These are phyloP conservation scores for Rhinichthys osculus DNA, from an alignment of 2,797 vertebrate species.

Conservation along the genomic window DNA sequence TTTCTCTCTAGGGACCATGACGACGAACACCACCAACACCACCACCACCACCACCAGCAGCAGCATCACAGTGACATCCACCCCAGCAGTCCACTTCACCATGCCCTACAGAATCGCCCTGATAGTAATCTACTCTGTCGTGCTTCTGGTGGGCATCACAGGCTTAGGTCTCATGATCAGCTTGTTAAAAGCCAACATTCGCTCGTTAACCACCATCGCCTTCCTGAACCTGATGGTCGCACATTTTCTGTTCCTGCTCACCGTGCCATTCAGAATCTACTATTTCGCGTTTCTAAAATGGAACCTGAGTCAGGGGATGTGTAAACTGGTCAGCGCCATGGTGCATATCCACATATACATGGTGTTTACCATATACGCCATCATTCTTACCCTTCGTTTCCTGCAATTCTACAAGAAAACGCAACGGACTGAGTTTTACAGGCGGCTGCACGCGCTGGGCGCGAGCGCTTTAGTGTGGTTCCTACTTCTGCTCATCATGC, in stretches of 20 bases:
- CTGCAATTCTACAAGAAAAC: constrained; percentile 80
- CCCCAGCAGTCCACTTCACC: rapidly evolving
- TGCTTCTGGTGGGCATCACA: constrained; percentile 78
- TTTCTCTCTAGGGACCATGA: background rate
- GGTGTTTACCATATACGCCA: constrained; percentile 87
- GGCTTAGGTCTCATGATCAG: constrained; percentile 80
- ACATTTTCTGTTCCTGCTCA: constrained; percentile 88
- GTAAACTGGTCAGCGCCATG: constrained; percentile 86
- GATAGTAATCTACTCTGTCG: constrained; percentile 74
- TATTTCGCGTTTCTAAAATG: constrained; percentile 77
- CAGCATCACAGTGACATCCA: rapidly evolving
- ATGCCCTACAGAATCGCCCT: constrained; percentile 54
- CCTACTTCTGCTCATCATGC: constrained; percentile 70
- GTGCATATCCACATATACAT: constrained; percentile 93
- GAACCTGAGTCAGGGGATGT: constrained; percentile 69
- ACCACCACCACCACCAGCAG: background rate
- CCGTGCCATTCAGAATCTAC: constrained; percentile 88
- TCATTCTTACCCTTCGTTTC: constrained; percentile 83
- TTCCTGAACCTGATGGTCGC: constrained; percentile 88
- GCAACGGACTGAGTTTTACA: constrained; percentile 77
- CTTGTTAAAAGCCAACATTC: constrained; percentile 81
- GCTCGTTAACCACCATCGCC: constrained; percentile 84
- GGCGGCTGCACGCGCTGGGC: constrained; percentile 76
- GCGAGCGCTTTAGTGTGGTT: constrained; percentile 81
- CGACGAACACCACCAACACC: background rate